These are phyloP conservation scores for Lymantria monacha DNA, from an alignment of 2,888 invertebrate genomes.

Conservation along the genomic window DNA sequence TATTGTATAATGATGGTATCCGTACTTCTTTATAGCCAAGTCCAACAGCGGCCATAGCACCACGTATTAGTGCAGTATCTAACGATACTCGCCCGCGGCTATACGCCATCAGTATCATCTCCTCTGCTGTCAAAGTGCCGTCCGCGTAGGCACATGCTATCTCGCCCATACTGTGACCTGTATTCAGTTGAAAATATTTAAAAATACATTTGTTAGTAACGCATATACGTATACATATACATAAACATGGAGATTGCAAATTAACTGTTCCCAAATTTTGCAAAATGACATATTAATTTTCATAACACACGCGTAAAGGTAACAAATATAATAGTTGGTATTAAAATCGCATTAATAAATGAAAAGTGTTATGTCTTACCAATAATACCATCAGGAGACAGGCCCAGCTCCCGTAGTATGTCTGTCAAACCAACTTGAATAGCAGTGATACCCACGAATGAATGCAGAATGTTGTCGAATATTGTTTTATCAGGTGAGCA, in stretches of 20 bases:
- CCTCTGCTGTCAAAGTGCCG: constrained; percentile 83
- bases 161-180: constrained; percentile 97
- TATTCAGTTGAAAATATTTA: too few species aligned
- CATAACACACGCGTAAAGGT: too few species aligned
- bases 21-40: constrained; percentile 20
- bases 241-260: too few species aligned
- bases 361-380: constrained; percentile 7
- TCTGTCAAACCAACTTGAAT: constrained; percentile 24
- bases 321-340: too few species aligned
- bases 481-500: constrained; percentile 18
- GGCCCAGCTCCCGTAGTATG: constrained; percentile 21
- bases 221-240: too few species aligned
- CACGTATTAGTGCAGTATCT: constrained; percentile 85
- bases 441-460: constrained; percentile 14
- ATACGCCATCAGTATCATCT: constrained; percentile 91
- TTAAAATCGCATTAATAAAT: too few species aligned
- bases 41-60: constrained; percentile 70
- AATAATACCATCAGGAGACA: constrained; percentile 28
- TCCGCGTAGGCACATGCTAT: constrained; percentile 91
- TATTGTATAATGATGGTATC: neutral
- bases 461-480: constrained; percentile 10
- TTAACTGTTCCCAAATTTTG: too few species aligned
- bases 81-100: constrained; percentile 88
- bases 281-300: too few species aligned
- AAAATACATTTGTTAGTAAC: too few species aligned